phyloP scores from a whole-genome alignment of 2,888 invertebrate species.

The Atrina japonica region DNA sequence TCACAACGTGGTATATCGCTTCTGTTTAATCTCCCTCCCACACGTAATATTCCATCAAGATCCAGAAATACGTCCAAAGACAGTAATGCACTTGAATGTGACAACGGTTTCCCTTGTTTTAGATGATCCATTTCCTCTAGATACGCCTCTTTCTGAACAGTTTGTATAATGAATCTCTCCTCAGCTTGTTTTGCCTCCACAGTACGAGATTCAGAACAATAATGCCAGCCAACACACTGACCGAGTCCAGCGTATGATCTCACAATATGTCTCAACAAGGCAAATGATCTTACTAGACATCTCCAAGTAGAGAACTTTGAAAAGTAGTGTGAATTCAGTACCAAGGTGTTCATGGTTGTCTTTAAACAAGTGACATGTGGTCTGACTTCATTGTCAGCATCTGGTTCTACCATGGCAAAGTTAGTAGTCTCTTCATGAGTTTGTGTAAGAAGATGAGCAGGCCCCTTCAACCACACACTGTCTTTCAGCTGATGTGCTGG shows the following conservation, averaged over 20 bases:
- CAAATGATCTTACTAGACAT: slow-evolving; percentile 31
- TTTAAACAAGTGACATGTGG: slow-evolving; percentile 11
- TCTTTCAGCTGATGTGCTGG: slow-evolving; percentile 8
- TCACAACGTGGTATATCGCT: slow-evolving; percentile 13
- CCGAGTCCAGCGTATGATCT: background rate
- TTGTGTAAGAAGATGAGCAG: too few relatives aligned
- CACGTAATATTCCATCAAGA: slow-evolving; percentile 34
- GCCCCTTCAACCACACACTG: slow-evolving; percentile 47
- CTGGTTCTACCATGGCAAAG: too few relatives aligned
- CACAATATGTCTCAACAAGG: slow-evolving; percentile 9
- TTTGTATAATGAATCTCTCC: slow-evolving; percentile 27
- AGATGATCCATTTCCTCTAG: slow-evolving; percentile 26
- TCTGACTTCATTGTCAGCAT: slow-evolving; percentile 31
- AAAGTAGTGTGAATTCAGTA: slow-evolving; percentile 29
- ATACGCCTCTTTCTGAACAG: slow-evolving; percentile 43
- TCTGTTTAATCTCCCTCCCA: slow-evolving; percentile 42
- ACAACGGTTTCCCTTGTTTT: slow-evolving; percentile 6
- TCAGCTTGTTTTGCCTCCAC: slow-evolving; percentile 26
- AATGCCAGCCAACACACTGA: slow-evolving; percentile 42
- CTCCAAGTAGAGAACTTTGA: slow-evolving; percentile 42
- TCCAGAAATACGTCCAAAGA: slow-evolving; percentile 37
- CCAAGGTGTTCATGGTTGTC: background rate
- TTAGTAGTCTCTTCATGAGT: background rate
- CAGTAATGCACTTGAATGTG: slow-evolving; percentile 27
- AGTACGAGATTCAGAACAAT: slow-evolving; percentile 9